Percentiles rank a stretch among this genome's conserved stretches.
Evolutionary conservation across 2,888 invertebrate genomes (phyloP).

Genomic region (Caenorhabditis sp.): DNA sequence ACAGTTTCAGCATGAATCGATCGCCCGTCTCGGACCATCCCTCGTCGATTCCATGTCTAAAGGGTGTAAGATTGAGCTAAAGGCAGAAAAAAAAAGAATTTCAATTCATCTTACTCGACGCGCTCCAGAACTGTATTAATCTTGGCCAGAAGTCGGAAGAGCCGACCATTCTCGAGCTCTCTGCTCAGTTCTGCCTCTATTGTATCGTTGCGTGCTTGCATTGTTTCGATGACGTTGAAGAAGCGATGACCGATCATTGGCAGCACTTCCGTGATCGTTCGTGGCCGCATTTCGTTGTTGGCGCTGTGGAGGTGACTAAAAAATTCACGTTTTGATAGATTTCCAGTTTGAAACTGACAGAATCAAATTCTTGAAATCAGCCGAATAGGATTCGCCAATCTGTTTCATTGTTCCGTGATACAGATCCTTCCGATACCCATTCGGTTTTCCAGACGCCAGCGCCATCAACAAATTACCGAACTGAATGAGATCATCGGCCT

Average conservation of each 20-base stretch:
- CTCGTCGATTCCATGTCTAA: conserved; percentile 90
- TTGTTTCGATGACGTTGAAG: conserved; percentile 83
- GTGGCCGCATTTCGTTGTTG: conserved; percentile 80
- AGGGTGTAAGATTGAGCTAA: conserved; percentile 11
- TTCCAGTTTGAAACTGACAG: conserved; percentile 80
- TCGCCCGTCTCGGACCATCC: conserved; percentile 98
- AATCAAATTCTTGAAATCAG: background rate
- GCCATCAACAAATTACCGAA: conserved; percentile 92
- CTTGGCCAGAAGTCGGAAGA: conserved; percentile 92
- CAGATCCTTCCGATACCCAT: conserved; percentile 84
- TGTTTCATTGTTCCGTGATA: conserved; percentile 83
- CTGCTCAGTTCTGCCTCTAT: conserved; percentile 91
- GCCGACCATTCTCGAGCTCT: conserved; percentile 94
- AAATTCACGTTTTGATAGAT: too few relatives aligned
- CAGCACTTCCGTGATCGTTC: conserved; percentile 94
- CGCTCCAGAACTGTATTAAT: conserved; percentile 94
- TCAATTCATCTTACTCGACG: conserved; percentile 93
- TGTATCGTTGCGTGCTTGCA: conserved; percentile 86
- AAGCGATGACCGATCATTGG: conserved; percentile 98
- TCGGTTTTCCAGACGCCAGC: conserved; percentile 92
- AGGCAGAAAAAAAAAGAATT: background rate
- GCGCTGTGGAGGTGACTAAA: too few relatives aligned
- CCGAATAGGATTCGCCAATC: background rate
- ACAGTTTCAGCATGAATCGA: conserved; percentile 96
- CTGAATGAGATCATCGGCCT: conserved; percentile 88